Conservation (phyloP, 2,113 vertebrate species). For the Neolamprologus ventralis region DNA sequence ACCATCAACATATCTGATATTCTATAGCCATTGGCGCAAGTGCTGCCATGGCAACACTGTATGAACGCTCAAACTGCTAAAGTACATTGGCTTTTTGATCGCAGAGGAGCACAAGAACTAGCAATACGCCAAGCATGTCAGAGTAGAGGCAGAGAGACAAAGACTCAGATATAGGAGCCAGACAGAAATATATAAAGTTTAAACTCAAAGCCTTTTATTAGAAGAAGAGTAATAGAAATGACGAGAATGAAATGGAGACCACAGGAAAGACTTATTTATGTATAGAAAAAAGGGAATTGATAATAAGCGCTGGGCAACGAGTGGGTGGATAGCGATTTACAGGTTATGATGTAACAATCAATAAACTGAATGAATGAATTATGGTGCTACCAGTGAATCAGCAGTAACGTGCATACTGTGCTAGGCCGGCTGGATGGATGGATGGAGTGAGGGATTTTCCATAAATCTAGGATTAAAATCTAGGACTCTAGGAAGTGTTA, state of each 20-base stretch:
- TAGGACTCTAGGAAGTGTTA: not conserved
- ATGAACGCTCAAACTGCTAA: not conserved
- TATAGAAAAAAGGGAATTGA: not conserved
- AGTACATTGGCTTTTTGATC: not conserved
- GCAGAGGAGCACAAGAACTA: not conserved
- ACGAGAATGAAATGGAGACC: not conserved
- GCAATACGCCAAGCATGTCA: not conserved
- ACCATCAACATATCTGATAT: not conserved
- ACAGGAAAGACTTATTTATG: not conserved
- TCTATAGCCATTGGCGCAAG: not conserved
- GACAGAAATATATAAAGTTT: not conserved
- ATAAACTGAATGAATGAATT: not conserved
- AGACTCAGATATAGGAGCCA: not conserved
- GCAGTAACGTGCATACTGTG: not conserved
- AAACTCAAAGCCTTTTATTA: not conserved
- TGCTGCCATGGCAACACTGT: conserved; percentile 35
- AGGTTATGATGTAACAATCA: not conserved
- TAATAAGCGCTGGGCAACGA: not conserved
- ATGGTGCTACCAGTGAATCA: not conserved
- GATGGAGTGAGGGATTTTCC: not conserved
- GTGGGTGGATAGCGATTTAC: not conserved
- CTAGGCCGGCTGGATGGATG: not conserved
- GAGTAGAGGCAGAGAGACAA: not conserved
- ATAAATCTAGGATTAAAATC: not conserved
- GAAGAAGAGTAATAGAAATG: not conserved